Evolutionary conservation across 2,797 vertebrate species (phyloP), one percentile per base, ranked within the genome.

Genomic region (Tadarida brasiliensis): DNA sequence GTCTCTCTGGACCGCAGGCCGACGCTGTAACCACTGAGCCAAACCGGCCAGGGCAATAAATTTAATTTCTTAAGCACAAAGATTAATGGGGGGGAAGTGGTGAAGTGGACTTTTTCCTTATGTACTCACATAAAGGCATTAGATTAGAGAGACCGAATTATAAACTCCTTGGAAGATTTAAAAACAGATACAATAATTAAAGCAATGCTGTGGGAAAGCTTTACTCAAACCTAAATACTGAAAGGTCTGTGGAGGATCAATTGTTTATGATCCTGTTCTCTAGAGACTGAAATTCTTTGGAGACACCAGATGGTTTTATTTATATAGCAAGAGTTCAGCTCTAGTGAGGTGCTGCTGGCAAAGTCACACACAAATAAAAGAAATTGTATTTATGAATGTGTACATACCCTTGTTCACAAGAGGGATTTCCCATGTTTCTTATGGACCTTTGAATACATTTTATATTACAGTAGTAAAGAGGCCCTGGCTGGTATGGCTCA

Each of bases 281-380:
- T 95, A 90, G 98, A 98, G 98, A 98, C 98, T 70, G 51, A 97
- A 98, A 98, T 95, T 98, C 97, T 97, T 98, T 92, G 98, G 97
- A 97, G 92, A 97, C 90, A 97, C 96, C 98, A 98, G 98, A 98
- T 98, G 98, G 94, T 98, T 98, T 98, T 98, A 97, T 98, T 98
- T 98, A 98, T 97, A 87, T 68, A 98, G 94, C 96, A 92, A 96
- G 98, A 98, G 97, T 98, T 98, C 97, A 98, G 68, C 87, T 98
- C 96, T 88, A 97, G 96, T 84, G 97, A 98, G 96, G 96, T 98
- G 85, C 95, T 96, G 97, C 96, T 90, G 87, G 67, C 76, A 97
- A 96, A 90, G 96, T 97, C 96, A 96, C 94, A 96, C 20, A 17
- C 89, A 92, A 96, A 92, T 94, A 54, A 96, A 96, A 93, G 68